These are phyloP conservation scores for Siderastrea radians DNA, from an alignment of 92 coral and sea anemone genomes.

Conservation along the genomic window DNA sequence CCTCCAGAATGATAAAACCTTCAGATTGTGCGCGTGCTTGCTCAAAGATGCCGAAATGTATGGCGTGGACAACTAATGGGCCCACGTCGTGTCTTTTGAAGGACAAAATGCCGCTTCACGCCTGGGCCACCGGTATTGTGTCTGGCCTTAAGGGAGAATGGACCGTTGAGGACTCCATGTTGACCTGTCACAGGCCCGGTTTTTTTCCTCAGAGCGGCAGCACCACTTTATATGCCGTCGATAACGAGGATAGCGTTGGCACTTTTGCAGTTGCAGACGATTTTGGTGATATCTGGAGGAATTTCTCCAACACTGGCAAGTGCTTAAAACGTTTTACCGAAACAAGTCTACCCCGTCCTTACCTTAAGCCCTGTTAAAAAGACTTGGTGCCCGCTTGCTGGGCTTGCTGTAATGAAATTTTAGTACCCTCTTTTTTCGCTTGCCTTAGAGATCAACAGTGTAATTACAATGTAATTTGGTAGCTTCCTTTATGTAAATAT, in stretches of 20 bases:
- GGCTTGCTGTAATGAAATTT: too few species aligned
- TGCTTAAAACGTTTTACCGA: not conserved
- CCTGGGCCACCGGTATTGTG: constrained; percentile 89
- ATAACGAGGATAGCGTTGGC: constrained; percentile 52
- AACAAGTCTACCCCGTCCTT: too few species aligned
- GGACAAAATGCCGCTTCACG: constrained; percentile 90
- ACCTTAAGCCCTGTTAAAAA: too few species aligned
- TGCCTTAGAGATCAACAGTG: not conserved
- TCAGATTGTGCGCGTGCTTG: constrained; percentile 89
- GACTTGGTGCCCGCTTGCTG: too few species aligned
- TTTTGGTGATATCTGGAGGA: constrained; percentile 76
- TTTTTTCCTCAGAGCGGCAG: constrained; percentile 94
- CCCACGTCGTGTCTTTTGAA: constrained; percentile 92
- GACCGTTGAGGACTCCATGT: constrained; percentile 75
- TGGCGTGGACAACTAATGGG: constrained; percentile 94
- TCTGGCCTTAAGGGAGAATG: constrained; percentile 88
- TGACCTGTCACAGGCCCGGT: constrained; percentile 82
- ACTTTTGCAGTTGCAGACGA: constrained; percentile 86
- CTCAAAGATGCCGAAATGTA: constrained; percentile 88
- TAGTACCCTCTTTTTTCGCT: too few species aligned
- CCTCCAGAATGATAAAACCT: constrained; percentile 76
- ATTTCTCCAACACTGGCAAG: constrained; percentile 70
- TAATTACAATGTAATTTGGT: not conserved
- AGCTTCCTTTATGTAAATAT: not conserved
- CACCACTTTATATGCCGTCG: constrained; percentile 77